A percentile compares a stretch with the other conserved stretches of the same genome.
These are phyloP conservation scores for Zelleria hepariella DNA, from an alignment of 2,888 invertebrate genomes.

Conservation along the genomic window DNA sequence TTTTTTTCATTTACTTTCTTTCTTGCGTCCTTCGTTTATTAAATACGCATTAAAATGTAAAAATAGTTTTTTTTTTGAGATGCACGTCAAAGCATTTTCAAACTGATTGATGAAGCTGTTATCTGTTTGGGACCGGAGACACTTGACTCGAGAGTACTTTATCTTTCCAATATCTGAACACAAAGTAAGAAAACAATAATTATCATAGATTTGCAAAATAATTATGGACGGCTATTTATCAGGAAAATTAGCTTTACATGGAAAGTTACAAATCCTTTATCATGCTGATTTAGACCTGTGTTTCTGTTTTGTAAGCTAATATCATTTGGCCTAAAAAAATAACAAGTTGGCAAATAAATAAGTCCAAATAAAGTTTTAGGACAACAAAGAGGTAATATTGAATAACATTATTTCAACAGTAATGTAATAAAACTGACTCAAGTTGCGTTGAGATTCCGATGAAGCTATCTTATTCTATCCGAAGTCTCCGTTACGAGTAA, in stretches of 20 bases:
- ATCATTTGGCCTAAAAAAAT: background rate
- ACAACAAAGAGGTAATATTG: background rate
- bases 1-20: slow-evolving; percentile 17
- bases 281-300: background rate
- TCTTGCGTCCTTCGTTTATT: slow-evolving; percentile 29
- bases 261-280: background rate
- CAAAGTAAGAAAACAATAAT: slow-evolving; percentile 6
- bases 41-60: slow-evolving; percentile 58
- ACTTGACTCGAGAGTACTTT: background rate
- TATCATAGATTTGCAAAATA: slow-evolving; percentile 50
- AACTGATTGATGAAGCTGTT: background rate
- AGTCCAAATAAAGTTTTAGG: background rate
- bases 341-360: background rate
- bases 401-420: background rate
- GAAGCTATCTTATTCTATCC: background rate
- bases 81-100: slow-evolving; percentile 42
- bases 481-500: background rate
- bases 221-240: slow-evolving; percentile 64
- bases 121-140: background rate
- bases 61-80: slow-evolving; percentile 57
- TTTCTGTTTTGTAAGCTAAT: background rate
- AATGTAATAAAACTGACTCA: background rate
- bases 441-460: background rate
- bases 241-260: slow-evolving; percentile 24
- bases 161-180: background rate